Base-by-base conservation (phyloP, 2,797 vertebrate genomes). In the Rhyacichthys aspro region DNA sequence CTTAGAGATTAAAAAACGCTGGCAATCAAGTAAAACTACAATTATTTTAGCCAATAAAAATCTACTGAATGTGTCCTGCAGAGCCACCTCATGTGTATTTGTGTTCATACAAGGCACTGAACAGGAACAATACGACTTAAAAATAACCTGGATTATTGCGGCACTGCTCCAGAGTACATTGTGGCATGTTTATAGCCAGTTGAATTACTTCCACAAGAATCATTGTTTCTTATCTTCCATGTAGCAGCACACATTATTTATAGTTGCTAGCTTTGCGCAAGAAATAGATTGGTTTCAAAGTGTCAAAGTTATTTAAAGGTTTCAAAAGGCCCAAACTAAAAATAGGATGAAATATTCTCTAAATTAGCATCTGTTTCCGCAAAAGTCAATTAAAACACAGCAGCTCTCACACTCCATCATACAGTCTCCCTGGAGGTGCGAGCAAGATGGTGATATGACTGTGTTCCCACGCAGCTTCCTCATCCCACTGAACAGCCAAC, bases 371-470 rank as follows among this genome's bases (percentile, higher is more conserved):
- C 41, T 55, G 37, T 48, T 18, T 46, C 28, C 12, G 37, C 45
- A 28, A 36, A 67, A 11, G 23, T 46, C 49, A 46, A 70, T 66
- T 43, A 60, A 69, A 64, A 63, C 43, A 60, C 56, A 43, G 42
- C 5, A 8, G 1, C 43, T 45, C n/a, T 58, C 37, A 58, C 48
- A 18, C 38, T 52, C 37, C 38, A 49, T 70, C 54, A 41, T 18
- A 16, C 38, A 37, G 43, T 58, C 49, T 59, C 49, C 16, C 14
- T 34, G 45, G 34, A 59, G 28, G 32, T 50, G 58, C 49, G 18
- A 50, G 41, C 42, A 38, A 46, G 39, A 55, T 59, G 3, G 8
- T 71, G 46, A 53, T 43, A 47, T 38, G 41, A 55, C 45, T 59
- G 28, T 56, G 54, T 56, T 56, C 54, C 54, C 54, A 56, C 54